Percentiles rank a stretch among this genome's conserved stretches.
These are phyloP conservation scores for Empidonax alnorum DNA, from an alignment of 2,113 vertebrate genomes.

Conservation along the genomic window DNA sequence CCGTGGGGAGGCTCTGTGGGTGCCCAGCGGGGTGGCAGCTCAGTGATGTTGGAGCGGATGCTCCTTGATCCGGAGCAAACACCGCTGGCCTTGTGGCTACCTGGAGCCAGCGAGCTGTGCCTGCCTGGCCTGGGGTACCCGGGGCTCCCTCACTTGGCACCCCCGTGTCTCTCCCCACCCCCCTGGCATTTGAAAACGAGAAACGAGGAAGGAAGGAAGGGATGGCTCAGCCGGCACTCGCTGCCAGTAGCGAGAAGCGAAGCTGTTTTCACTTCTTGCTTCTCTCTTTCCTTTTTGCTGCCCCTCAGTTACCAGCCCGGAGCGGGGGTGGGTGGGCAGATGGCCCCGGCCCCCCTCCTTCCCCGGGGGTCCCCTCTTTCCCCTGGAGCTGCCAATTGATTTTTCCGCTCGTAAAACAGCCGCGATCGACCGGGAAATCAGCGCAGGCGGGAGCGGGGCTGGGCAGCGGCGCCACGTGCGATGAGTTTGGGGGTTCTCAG, in stretches of 20 bases:
- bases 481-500: background rate
- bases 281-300: background rate
- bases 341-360: background rate
- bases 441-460: fast-evolving
- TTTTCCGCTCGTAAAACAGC: conserved; percentile 1
- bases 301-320: background rate
- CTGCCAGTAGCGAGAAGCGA: background rate
- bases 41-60: fast-evolving
- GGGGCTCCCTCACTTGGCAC: fast-evolving
- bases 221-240: background rate
- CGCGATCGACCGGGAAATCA: background rate
- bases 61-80: background rate
- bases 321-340: fast-evolving
- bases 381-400: background rate
- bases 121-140: background rate
- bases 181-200: background rate
- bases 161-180: background rate
- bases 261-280: conserved; percentile 48
- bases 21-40: fast-evolving
- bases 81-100: fast-evolving
- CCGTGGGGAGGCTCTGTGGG: fast-evolving
- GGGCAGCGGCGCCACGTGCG: background rate
- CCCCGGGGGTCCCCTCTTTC: background rate
- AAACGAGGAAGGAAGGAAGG: conserved; percentile 45
- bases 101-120: background rate